Evolutionary conservation across 2,888 invertebrate species (phyloP).

Genomic region (Ochropleura leucogaster): DNA sequence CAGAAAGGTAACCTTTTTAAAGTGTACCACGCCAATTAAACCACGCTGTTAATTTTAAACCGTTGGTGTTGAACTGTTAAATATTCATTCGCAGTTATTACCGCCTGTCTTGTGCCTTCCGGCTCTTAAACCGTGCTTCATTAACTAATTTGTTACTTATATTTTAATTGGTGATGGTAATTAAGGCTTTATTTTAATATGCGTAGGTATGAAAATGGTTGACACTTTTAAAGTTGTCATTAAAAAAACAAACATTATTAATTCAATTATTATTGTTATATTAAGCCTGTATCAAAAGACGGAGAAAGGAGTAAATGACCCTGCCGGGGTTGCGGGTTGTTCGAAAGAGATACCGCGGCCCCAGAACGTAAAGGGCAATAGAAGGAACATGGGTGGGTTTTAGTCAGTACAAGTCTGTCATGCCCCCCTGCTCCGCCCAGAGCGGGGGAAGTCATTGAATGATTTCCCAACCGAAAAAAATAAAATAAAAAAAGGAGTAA

Average conservation of each 20-base stretch:
- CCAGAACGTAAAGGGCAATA: no score
- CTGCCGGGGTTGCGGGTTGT: no score
- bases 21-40: constrained; percentile 35
- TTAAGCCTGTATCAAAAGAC: not conserved
- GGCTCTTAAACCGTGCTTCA: constrained; percentile 33
- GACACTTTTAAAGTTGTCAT: not conserved
- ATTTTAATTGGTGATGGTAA: constrained; percentile 32
- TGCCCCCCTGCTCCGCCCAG: no score
- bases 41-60: constrained; percentile 31
- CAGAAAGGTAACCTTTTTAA: constrained; percentile 19
- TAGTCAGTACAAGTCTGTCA: no score
- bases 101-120: constrained; percentile 37
- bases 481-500: no score
- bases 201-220: not conserved
- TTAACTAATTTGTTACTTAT: constrained; percentile 37
- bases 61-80: constrained; percentile 40
- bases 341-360: no score
- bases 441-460: no score
- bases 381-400: no score
- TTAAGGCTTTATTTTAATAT: constrained; percentile 5
- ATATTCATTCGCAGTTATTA: constrained; percentile 58
- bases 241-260: no score
- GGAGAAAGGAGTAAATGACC: no score
- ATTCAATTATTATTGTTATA: not conserved
- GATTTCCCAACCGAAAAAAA: no score